Evolutionary conservation across 2,888 invertebrate genomes (phyloP), one percentile per base, ranked within the genome.

Genomic region (Nomada ferruginata): DNA sequence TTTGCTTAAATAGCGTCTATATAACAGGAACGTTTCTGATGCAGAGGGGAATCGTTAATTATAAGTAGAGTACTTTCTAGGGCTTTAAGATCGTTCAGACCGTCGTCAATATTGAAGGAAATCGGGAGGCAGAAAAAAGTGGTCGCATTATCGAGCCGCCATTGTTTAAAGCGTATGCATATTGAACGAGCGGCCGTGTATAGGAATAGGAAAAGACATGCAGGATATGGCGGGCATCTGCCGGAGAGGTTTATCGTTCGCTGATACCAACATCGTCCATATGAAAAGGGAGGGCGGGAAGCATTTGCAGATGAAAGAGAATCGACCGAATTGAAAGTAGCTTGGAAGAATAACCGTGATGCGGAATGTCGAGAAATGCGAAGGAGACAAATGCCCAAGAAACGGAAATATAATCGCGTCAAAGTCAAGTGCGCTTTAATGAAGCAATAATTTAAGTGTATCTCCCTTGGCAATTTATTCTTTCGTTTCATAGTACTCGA

Each of bases 161-260:
- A 47, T 70, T 70, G 70, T 70, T 70, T 50, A 70, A 70, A 60
- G 18, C n/a, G 29, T 50, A 47, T 70, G 59, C 70, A 47, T 70
- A 70, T 60, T 60, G 29, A 57, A 59, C 47, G 20, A 60, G 47
- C 29, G 20, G n/a, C 11, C 29, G 29, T 59, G 20, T 2, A 50
- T 2, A 50, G 59, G 29, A 29, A 29, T 47, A 11, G 70, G 29
- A 15, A 29, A 59, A 29, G 20, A 15, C 47, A 15, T 1, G 59
- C 2, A 15, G 15, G 15, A 47, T 50, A 70, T 44, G 63, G 10
- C 42, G 42, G 5, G 53, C 15, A 55, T 50, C 52, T 50, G 50
- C 11, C 53, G 44, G 26, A 13, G 26, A 20, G 44, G 60, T 75
- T 75, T 64, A 75, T 69, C 29, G 44, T 55, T 61, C 44, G 60